A percentile compares a stretch with the other conserved stretches of the same genome.
Conservation (phyloP, 2,113 vertebrate species). For the Okapia johnstoni region DNA sequence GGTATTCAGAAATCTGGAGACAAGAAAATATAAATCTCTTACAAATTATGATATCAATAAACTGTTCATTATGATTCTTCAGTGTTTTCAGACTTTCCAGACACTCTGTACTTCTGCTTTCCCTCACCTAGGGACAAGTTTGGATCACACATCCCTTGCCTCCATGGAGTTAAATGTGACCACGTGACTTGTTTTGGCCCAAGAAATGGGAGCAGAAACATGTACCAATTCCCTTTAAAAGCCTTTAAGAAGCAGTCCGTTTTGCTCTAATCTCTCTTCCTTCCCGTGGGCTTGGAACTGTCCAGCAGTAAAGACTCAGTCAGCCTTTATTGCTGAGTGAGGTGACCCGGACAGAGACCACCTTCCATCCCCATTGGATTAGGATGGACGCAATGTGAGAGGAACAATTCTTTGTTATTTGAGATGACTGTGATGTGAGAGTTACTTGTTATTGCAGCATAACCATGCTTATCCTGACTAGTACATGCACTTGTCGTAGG, state of each 20-base stretch:
- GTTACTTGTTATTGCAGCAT: neutral
- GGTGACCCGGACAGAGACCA: neutral
- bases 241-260: neutral
- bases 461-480: neutral
- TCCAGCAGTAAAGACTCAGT: neutral
- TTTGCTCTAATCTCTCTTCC: neutral
- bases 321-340: neutral
- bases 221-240: neutral
- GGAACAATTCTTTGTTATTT: neutral
- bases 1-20: neutral
- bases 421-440: neutral
- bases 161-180: neutral
- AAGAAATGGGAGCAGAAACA: neutral
- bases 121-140: neutral
- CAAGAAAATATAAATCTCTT: neutral
- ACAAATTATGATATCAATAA: neutral
- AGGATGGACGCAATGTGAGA: neutral
- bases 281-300: neutral
- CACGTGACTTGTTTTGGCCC: neutral
- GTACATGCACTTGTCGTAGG: neutral
- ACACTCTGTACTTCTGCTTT: neutral
- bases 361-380: neutral
- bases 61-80: neutral
- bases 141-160: neutral
- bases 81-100: neutral